phyloP scores from a whole-genome alignment of 2,888 invertebrate genomes.

The Pollenia griseotomentosa region DNA sequence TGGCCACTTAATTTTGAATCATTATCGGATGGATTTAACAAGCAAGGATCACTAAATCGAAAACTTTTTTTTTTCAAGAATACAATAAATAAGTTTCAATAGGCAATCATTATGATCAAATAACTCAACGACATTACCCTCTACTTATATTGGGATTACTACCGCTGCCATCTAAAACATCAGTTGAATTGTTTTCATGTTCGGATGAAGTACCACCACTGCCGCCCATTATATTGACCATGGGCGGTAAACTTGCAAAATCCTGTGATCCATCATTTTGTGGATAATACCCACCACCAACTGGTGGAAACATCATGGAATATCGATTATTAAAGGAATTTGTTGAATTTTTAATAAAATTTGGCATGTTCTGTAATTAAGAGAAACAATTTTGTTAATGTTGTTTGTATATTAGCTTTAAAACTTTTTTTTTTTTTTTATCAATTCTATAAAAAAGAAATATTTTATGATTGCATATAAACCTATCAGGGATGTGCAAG shows the following conservation, averaged over 20 bases:
- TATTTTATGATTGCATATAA: too few relatives aligned
- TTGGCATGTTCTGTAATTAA: constrained; percentile 76
- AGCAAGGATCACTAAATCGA: constrained; percentile 84
- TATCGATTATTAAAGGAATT: constrained; percentile 79
- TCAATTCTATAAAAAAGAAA: too few relatives aligned
- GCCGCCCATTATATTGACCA: constrained; percentile 85
- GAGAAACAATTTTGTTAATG: background rate
- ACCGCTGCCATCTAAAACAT: constrained; percentile 82
- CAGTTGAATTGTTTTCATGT: constrained; percentile 82
- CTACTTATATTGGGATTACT: constrained; percentile 83
- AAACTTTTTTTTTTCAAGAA: constrained; percentile 76
- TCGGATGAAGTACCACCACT: constrained; percentile 79
- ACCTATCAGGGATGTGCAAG: too few relatives aligned
- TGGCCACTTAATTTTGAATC: constrained; percentile 83
- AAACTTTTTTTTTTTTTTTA: background rate
- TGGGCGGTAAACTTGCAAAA: constrained; percentile 89
- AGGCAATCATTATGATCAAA: background rate
- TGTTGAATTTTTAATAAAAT: constrained; percentile 79
- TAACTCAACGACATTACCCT: constrained; percentile 77
- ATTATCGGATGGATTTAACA: constrained; percentile 83
- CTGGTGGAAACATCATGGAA: constrained; percentile 79
- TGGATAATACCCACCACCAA: constrained; percentile 74
- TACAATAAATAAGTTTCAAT: background rate
- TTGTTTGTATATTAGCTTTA: background rate
- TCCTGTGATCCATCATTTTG: constrained; percentile 84